Evolutionary conservation across 2,888 invertebrate genomes (phyloP).

Genomic region (Metopia argyrocephala): DNA sequence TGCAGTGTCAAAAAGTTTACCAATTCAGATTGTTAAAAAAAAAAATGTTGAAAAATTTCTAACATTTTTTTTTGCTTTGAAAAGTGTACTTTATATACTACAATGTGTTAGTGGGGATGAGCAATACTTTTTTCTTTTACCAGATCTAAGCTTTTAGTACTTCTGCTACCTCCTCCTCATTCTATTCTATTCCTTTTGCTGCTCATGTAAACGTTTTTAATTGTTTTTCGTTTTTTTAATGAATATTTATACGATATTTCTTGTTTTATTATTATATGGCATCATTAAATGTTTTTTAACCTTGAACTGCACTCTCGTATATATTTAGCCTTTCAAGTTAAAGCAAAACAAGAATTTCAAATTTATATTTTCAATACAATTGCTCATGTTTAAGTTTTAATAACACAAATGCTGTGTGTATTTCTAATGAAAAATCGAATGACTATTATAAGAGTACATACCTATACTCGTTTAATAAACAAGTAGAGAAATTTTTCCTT

Average conservation of each 20-base stretch:
- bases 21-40: too few relatives aligned
- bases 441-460: too few relatives aligned
- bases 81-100: too few relatives aligned
- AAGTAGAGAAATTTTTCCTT: too few relatives aligned
- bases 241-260: neutral
- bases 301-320: conserved; percentile 21
- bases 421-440: neutral
- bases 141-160: too few relatives aligned
- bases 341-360: neutral
- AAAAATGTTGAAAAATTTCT: too few relatives aligned
- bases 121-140: too few relatives aligned
- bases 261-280: neutral
- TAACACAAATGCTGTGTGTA: neutral
- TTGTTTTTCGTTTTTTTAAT: neutral
- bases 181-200: neutral
- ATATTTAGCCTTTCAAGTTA: neutral
- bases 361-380: neutral
- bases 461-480: too few relatives aligned
- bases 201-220: neutral
- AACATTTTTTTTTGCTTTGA: too few relatives aligned
- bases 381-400: neutral
- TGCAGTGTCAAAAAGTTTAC: too few relatives aligned
- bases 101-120: too few relatives aligned
- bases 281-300: conserved; percentile 20
- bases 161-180: neutral